Percentiles rank a stretch among this genome's conserved stretches.
Evolutionary conservation across 1,140 invertebrate species (phyloP).

Genomic region (Whitmania pigra): DNA sequence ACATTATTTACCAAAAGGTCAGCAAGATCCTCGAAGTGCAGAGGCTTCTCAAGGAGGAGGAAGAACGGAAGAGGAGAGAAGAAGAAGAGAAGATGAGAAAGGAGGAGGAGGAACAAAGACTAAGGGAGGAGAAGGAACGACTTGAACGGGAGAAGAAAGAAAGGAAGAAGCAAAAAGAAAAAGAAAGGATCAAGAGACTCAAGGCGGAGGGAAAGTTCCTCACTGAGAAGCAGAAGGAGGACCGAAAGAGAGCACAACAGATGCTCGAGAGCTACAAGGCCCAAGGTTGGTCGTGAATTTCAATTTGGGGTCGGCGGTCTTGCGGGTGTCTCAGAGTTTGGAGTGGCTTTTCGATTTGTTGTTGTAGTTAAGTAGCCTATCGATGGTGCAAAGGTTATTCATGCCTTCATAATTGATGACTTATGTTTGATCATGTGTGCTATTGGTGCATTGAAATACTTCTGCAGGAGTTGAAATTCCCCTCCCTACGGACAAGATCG

Average conservation of each 20-base stretch:
- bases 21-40: neutral
- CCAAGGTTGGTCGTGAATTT: constrained; percentile 49
- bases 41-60: constrained; percentile 55
- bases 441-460: neutral
- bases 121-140: constrained; percentile 37
- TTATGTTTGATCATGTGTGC: neutral
- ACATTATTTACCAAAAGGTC: neutral
- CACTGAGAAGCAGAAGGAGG: constrained; percentile 71
- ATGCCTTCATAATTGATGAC: neutral
- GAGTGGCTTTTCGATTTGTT: neutral
- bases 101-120: constrained; percentile 31
- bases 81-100: constrained; percentile 44
- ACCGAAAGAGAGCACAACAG: constrained; percentile 68
- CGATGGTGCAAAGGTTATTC: neutral
- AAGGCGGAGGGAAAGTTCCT: constrained; percentile 88
- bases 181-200: constrained; percentile 76
- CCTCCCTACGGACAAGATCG: no score
- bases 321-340: neutral
- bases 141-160: constrained; percentile 61
- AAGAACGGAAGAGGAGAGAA: constrained; percentile 61
- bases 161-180: constrained; percentile 83
- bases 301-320: neutral
- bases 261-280: constrained; percentile 74
- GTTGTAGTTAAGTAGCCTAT: neutral
- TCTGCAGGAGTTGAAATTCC: constrained; percentile 5